These are phyloP conservation scores for Andrena trimmerana DNA, from an alignment of 2,888 invertebrate species.

Conservation along the genomic window DNA sequence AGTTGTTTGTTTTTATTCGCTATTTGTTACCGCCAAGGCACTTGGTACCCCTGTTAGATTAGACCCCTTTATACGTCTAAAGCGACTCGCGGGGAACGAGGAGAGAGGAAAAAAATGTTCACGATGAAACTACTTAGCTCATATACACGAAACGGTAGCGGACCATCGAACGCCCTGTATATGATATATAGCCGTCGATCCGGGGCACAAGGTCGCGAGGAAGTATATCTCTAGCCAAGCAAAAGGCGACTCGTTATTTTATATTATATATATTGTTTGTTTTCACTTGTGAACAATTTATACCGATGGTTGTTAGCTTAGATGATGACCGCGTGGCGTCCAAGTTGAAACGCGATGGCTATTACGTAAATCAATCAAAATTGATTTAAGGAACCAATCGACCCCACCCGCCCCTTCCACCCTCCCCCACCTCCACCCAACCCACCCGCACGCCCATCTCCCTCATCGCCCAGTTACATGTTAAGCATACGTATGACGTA, in stretches of 20 bases:
- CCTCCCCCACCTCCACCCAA: neutral
- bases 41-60: constrained; percentile 5
- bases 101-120: neutral
- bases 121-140: neutral
- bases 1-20: constrained; percentile 27
- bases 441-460: neutral
- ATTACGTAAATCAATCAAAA: constrained; percentile 80
- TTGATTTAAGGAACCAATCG: constrained; percentile 75
- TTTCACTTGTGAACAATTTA: constrained; percentile 66
- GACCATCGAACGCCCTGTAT: constrained; percentile 18
- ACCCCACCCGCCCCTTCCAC: neutral
- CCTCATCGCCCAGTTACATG: constrained; percentile 57
- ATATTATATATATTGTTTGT: constrained; percentile 58
- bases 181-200: constrained; percentile 10
- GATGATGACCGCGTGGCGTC: constrained; percentile 45
- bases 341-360: constrained; percentile 52
- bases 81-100: neutral
- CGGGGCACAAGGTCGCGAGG: constrained; percentile 24
- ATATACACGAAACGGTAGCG: constrained; percentile 12
- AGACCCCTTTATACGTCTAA: neutral
- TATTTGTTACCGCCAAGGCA: constrained; percentile 21
- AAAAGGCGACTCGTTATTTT: constrained; percentile 59
- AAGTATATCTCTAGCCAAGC: constrained; percentile 32
- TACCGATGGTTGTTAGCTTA: constrained; percentile 65
- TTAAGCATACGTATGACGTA: constrained; percentile 71